Evolutionary conservation across 35 echinoderm and acorn worm species (phyloP).

Genomic region (Lytechinus pictus): DNA sequence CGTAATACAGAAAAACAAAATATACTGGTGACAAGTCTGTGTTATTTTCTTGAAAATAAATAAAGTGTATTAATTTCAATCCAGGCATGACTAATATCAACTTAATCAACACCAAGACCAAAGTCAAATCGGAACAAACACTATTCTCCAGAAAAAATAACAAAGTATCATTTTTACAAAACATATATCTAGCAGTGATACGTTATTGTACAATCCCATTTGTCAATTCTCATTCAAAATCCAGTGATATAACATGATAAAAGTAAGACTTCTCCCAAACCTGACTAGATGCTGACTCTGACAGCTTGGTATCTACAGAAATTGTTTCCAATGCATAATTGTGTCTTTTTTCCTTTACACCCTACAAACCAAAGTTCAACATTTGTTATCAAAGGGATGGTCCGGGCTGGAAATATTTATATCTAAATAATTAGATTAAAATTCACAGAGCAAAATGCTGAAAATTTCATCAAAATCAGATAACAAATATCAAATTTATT

Average conservation of each 20-base stretch:
- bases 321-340: background rate
- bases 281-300: background rate
- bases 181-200: constrained; percentile 13
- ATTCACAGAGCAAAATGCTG: no score
- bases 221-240: background rate
- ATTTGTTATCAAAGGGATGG: no score
- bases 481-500: no score
- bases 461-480: no score
- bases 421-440: no score
- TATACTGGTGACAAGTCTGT: background rate
- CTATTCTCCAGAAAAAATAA: background rate
- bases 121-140: background rate
- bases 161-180: background rate
- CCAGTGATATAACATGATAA: background rate
- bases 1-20: background rate
- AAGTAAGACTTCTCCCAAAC: background rate
- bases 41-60: background rate
- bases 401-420: no score
- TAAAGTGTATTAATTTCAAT: constrained; percentile 15
- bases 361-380: background rate
- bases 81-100: background rate
- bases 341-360: background rate
- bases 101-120: background rate
- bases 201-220: background rate
- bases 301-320: background rate